These are phyloP conservation scores for Drosophila formosana DNA, from an alignment of 2,888 invertebrate species.

Conservation along the genomic window DNA sequence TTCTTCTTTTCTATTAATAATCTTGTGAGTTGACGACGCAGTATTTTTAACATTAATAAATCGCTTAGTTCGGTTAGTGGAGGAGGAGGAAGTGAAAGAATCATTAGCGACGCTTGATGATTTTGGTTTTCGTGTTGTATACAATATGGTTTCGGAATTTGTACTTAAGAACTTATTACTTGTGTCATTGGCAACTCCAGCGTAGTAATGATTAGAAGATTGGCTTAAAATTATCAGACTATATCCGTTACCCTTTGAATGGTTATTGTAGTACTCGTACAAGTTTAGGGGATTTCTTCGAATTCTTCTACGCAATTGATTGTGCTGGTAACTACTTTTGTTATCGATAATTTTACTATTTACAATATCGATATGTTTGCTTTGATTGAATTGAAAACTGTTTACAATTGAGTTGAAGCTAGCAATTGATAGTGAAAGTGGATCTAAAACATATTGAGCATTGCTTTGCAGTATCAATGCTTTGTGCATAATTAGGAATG, in stretches of 20 bases:
- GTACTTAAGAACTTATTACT: background rate
- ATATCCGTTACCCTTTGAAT: slow-evolving; percentile 45
- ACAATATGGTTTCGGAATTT: slow-evolving; percentile 1
- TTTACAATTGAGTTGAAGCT: slow-evolving; percentile 8
- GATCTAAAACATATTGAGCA: slow-evolving; percentile 28
- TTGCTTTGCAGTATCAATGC: slow-evolving; percentile 37
- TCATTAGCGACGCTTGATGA: slow-evolving; percentile 1
- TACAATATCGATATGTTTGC: background rate
- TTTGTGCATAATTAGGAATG: slow-evolving; percentile 46
- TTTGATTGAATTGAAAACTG: background rate
- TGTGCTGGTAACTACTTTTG: background rate
- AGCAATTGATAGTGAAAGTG: slow-evolving; percentile 21
- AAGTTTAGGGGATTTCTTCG: slow-evolving; percentile 11
- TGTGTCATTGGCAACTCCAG: background rate
- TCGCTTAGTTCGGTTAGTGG: slow-evolving; percentile 27
- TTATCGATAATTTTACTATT: slow-evolving; percentile 2
- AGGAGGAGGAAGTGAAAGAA: background rate
- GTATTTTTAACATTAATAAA: slow-evolving; percentile 10
- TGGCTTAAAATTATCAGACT: slow-evolving; percentile 70
- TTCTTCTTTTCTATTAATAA: slow-evolving; percentile 5
- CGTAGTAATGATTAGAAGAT: slow-evolving; percentile 7
- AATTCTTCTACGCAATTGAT: background rate
- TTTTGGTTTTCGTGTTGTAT: background rate
- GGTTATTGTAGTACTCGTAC: slow-evolving; percentile 16
- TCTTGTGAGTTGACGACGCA: slow-evolving; percentile 2